Conservation (phyloP, 2,797 vertebrate genomes). For the Emydoidea blandingii region DNA sequence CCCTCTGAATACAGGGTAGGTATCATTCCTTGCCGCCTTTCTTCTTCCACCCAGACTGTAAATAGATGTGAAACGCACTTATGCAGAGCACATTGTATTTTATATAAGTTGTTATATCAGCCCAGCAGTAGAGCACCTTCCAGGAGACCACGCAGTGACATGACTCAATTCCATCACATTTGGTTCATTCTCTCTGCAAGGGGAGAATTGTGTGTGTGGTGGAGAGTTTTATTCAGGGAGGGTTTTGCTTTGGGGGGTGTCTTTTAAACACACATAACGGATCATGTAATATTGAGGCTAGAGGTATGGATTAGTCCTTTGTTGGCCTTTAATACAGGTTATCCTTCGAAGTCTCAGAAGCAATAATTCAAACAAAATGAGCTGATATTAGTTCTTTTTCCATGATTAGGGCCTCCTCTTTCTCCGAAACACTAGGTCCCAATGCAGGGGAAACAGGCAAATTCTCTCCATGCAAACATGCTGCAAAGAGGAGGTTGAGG, state of each 20-base stretch:
- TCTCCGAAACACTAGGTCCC: not conserved
- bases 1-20: not conserved
- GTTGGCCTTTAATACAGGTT: not conserved
- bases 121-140: not conserved
- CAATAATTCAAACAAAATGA: not conserved
- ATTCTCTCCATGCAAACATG: not conserved
- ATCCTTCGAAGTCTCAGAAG: not conserved
- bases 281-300: not conserved
- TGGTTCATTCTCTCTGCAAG: fast-evolving
- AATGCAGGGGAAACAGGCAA: too few species aligned
- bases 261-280: not conserved
- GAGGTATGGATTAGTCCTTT: not conserved
- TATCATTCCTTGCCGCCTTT: not conserved
- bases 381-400: not conserved
- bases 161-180: not conserved
- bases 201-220: not conserved
- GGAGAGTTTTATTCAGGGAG: not conserved
- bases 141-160: not conserved
- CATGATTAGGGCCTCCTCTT: not conserved
- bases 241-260: not conserved
- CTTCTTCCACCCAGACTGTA: not conserved
- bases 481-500: too few species aligned
- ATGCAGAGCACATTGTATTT: not conserved
- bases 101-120: not conserved
- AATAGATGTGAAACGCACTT: not conserved